Conservation (phyloP, 1,140 invertebrate species). For the Aphidius gifuensis region DNA sequence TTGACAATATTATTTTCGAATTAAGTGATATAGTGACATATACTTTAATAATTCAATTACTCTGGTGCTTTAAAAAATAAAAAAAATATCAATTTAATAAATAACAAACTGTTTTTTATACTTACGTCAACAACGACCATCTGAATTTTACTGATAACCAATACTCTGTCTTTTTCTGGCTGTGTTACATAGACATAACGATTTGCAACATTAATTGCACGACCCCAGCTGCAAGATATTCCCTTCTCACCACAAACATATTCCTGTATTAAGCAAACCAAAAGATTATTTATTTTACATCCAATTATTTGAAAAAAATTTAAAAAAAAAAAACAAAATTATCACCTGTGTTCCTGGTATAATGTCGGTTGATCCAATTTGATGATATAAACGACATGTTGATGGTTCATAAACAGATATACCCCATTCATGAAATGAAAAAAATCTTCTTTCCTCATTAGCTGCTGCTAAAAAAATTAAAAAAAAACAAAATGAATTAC, state of each 20-base stretch:
- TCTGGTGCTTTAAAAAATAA: no score
- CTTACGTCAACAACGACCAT: constrained; percentile 72
- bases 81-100: no score
- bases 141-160: constrained; percentile 71
- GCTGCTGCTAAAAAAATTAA: constrained; percentile 56
- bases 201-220: constrained; percentile 70
- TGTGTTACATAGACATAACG: constrained; percentile 75
- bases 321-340: not conserved
- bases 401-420: constrained; percentile 74
- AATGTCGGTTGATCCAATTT: constrained; percentile 71
- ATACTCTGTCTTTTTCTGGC: constrained; percentile 67
- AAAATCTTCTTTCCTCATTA: constrained; percentile 67
- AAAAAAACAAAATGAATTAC: constrained; percentile 17
- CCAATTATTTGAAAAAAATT: not conserved
- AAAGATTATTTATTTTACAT: constrained; percentile 10
- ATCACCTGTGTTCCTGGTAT: constrained; percentile 70
- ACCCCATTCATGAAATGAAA: constrained; percentile 76
- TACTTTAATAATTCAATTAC: no score
- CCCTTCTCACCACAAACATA: constrained; percentile 70
- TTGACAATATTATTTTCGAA: no score
- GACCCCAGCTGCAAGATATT: constrained; percentile 69
- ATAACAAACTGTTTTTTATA: constrained; percentile 9
- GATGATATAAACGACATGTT: constrained; percentile 70
- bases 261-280: constrained; percentile 51
- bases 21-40: no score